Evolutionary conservation across 2,888 invertebrate species (phyloP).

Genomic region (Phengaris alcon): DNA sequence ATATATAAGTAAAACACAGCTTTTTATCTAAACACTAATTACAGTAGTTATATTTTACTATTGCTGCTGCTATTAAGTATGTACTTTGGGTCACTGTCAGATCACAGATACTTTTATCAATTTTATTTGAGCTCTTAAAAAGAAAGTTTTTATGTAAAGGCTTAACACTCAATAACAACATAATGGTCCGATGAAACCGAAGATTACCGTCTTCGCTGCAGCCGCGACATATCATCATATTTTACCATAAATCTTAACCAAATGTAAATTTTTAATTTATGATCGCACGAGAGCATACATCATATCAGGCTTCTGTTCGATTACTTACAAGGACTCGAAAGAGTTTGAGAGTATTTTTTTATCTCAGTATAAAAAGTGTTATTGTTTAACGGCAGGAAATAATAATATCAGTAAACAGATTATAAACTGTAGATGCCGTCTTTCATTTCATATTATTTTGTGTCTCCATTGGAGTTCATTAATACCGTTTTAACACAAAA

Average conservation of each 20-base stretch:
- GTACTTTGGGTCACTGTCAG: no score
- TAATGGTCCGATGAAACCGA: not conserved
- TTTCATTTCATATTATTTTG: no score
- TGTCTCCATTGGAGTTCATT: no score
- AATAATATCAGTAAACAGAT: no score
- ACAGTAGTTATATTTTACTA: no score
- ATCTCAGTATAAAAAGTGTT: not conserved
- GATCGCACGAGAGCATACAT: constrained; percentile 33
- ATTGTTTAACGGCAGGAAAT: not conserved
- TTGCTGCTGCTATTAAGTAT: no score
- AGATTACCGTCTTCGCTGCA: not conserved
- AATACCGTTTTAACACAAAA: no score
- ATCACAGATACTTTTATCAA: not conserved
- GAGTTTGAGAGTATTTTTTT: constrained; percentile 22
- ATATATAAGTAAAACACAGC: no score
- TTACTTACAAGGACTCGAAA: constrained; percentile 31
- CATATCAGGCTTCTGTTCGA: constrained; percentile 34
- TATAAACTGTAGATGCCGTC: no score
- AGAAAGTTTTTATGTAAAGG: not conserved
- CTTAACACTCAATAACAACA: constrained; percentile 3
- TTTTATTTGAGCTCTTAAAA: not conserved
- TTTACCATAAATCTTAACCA: constrained; percentile 25
- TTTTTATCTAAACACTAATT: no score
- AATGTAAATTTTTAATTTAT: constrained; percentile 43
- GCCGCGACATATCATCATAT: constrained; percentile 17